Evolutionary conservation across 2,113 vertebrate genomes (phyloP).

Genomic region (Sinocyclocheilus anshuiensis): DNA sequence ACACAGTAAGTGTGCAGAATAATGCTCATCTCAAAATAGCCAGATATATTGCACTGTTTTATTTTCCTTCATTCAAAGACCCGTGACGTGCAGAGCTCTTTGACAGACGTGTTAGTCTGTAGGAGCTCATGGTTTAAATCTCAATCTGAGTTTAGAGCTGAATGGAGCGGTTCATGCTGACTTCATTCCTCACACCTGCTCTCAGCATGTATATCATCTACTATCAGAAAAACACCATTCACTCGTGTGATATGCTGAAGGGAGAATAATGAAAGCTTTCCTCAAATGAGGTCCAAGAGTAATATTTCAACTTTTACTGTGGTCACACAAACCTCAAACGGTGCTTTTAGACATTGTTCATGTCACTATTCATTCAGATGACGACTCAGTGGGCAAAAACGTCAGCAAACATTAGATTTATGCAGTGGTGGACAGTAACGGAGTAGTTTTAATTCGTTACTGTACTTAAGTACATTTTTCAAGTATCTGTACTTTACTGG

Average conservation of each 20-base stretch:
- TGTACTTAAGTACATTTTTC: too few relatives aligned
- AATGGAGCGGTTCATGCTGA: too few relatives aligned
- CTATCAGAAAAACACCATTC: not conserved
- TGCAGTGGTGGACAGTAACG: too few relatives aligned
- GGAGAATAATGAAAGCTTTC: not conserved
- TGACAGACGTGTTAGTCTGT: too few relatives aligned
- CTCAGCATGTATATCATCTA: too few relatives aligned
- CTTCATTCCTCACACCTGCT: too few relatives aligned
- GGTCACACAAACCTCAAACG: not conserved
- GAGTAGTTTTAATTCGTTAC: too few relatives aligned
- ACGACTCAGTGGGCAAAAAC: too few relatives aligned
- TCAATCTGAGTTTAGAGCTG: not conserved
- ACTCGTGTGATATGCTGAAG: not conserved
- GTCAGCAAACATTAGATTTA: too few relatives aligned
- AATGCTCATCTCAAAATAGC: not conserved
- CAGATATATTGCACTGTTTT: not conserved
- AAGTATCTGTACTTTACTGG: too few relatives aligned
- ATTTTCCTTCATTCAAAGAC: not conserved
- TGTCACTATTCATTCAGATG: too few relatives aligned
- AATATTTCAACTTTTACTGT: not conserved
- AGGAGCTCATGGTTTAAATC: too few relatives aligned
- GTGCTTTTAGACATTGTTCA: not conserved
- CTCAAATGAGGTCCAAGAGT: not conserved
- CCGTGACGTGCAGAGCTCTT: not conserved
- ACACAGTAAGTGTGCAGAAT: not conserved